phyloP scores from a whole-genome alignment of 2,797 vertebrate species.

The Poeciliopsis paucimaculata region DNA sequence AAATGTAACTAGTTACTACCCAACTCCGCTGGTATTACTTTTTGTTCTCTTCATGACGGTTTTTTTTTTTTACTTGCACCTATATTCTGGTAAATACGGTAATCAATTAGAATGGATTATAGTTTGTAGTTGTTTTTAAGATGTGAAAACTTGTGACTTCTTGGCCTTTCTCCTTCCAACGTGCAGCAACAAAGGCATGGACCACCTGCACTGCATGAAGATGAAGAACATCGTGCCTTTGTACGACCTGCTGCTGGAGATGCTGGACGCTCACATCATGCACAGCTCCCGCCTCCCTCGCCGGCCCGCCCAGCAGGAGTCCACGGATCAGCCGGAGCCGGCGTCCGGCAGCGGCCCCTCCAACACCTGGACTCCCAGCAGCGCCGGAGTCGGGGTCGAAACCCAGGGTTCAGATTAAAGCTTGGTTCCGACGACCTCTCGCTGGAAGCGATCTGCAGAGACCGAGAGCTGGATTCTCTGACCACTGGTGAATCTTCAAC shows the following conservation, averaged over 20 bases:
- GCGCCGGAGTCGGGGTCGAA: slow-evolving; percentile 25
- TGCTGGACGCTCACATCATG: slow-evolving; percentile 94
- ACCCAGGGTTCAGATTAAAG: slow-evolving; percentile 23
- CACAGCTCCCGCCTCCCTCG: slow-evolving; percentile 83
- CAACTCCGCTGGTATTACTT: too few relatives aligned
- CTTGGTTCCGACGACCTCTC: slow-evolving; percentile 3
- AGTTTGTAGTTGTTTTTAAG: not conserved
- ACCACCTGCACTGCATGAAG: slow-evolving; percentile 98
- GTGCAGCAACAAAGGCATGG: slow-evolving; percentile 97
- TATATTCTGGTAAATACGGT: too few relatives aligned
- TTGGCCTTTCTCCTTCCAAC: not conserved
- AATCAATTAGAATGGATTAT: not conserved
- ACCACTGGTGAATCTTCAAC: slow-evolving; percentile 12
- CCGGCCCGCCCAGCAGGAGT: slow-evolving; percentile 39
- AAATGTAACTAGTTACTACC: too few relatives aligned
- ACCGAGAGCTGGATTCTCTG: slow-evolving; percentile 14
- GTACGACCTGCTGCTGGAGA: slow-evolving; percentile 96
- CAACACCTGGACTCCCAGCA: slow-evolving; percentile 52
- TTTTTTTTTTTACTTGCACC: too few relatives aligned
- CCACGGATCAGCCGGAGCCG: slow-evolving; percentile 24
- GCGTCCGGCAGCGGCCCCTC: slow-evolving; percentile 20
- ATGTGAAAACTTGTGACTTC: not conserved
- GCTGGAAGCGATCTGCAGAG: slow-evolving; percentile 11
- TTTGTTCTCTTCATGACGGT: too few relatives aligned
- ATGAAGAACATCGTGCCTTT: slow-evolving; percentile 96